Evolutionary conservation across 2,888 invertebrate genomes (phyloP).

Genomic region (Lydus trimaculatus): DNA sequence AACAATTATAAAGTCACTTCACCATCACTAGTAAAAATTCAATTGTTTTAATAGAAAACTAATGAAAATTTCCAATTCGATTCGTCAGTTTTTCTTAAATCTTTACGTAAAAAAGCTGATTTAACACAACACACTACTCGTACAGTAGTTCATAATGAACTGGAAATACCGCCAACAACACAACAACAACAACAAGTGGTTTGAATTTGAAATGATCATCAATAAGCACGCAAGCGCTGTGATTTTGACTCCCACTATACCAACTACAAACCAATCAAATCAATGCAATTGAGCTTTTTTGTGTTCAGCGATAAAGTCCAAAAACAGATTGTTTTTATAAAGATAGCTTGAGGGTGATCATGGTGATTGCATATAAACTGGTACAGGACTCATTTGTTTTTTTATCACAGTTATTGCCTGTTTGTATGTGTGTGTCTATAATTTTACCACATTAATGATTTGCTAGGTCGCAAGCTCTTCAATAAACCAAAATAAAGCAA

Average conservation of each 20-base stretch:
- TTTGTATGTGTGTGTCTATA: neutral
- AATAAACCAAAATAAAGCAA: neutral
- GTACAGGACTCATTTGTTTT: neutral
- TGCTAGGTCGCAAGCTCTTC: neutral
- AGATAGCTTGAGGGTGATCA: neutral
- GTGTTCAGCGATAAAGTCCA: neutral
- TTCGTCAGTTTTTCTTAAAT: neutral
- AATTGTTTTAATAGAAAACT: neutral
- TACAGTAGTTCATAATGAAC: neutral
- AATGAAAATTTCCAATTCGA: neutral
- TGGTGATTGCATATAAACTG: slow-evolving; percentile 4
- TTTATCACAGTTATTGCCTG: neutral
- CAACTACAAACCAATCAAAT: slow-evolving; percentile 15
- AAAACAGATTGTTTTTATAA: neutral
- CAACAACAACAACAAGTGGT: slow-evolving; percentile 30
- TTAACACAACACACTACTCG: neutral
- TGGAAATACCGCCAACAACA: slow-evolving; percentile 12
- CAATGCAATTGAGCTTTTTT: slow-evolving; percentile 16
- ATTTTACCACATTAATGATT: neutral
- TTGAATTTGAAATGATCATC: slow-evolving; percentile 17
- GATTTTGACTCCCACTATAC: slow-evolving; percentile 11
- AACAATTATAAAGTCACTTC: slow-evolving; percentile 17
- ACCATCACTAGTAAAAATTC: slow-evolving; percentile 11
- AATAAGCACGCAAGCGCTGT: slow-evolving; percentile 10
- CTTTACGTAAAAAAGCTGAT: neutral